These are phyloP conservation scores for Nycticorax nycticorax DNA, from an alignment of 2,113 vertebrate species.

Conservation along the genomic window DNA sequence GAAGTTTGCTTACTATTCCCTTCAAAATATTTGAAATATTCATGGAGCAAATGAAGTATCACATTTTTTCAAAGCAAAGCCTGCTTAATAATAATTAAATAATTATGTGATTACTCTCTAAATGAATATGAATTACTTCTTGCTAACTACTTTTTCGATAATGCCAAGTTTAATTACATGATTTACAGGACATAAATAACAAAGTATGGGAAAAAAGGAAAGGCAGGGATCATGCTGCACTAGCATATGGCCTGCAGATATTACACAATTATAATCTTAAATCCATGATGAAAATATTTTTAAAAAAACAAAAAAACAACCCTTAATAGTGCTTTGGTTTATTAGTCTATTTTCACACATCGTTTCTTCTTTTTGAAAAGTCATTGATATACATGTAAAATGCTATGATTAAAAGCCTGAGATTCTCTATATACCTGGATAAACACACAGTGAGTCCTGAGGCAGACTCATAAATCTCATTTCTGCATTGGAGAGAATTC, in stretches of 20 bases:
- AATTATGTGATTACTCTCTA: background rate
- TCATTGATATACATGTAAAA: background rate
- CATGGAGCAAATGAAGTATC: background rate
- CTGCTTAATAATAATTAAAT: background rate
- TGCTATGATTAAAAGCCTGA: background rate
- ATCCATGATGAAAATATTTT: background rate
- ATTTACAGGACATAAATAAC: slow-evolving; percentile 13
- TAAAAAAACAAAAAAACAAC: background rate
- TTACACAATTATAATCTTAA: background rate
- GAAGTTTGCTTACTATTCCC: background rate
- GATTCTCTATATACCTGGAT: background rate
- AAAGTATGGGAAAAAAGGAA: background rate
- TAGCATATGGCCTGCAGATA: background rate
- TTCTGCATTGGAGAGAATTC: background rate
- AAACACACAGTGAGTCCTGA: background rate
- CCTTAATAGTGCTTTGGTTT: background rate
- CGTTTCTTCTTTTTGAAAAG: background rate
- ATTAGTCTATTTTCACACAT: background rate
- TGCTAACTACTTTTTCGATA: background rate
- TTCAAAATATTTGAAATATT: background rate
- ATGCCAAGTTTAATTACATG: background rate
- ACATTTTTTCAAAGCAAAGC: background rate
- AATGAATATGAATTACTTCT: slow-evolving; percentile 24
- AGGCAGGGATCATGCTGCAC: background rate
- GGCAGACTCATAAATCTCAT: background rate